Evolutionary conservation across 2,888 invertebrate species (phyloP).

Genomic region (Leucania comma): DNA sequence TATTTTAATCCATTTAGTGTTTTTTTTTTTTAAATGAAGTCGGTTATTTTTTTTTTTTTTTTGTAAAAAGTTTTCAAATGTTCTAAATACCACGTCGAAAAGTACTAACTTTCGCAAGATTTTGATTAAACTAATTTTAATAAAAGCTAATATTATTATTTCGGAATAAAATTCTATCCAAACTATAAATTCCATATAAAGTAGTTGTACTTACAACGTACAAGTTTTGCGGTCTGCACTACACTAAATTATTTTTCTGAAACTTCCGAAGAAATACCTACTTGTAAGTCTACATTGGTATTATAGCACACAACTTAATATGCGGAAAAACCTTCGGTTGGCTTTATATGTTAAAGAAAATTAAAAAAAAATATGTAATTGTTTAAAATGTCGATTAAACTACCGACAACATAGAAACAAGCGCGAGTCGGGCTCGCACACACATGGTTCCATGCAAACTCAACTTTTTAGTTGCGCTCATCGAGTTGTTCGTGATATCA

Average conservation of each 20-base stretch:
- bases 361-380: neutral
- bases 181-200: neutral
- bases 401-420: neutral
- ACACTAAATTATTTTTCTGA: neutral
- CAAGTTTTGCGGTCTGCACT: neutral
- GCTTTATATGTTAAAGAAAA: neutral
- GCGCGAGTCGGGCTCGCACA: too few relatives aligned
- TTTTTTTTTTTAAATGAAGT: too few relatives aligned
- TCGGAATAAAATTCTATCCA: neutral
- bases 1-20: too few relatives aligned
- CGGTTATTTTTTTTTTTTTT: too few relatives aligned
- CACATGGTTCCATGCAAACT: too few relatives aligned
- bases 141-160: neutral
- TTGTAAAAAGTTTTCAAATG: too few relatives aligned
- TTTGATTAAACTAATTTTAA: neutral
- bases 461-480: too few relatives aligned
- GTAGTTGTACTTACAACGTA: neutral
- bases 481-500: too few relatives aligned
- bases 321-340: slow-evolving; percentile 21
- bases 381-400: slow-evolving; percentile 4
- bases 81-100: neutral
- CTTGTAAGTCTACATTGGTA: neutral
- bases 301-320: neutral
- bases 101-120: slow-evolving; percentile 5
- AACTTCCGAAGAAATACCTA: slow-evolving; percentile 3